A percentile compares a stretch with the other conserved stretches of the same genome.
Evolutionary conservation across 2,797 vertebrate species (phyloP).

Genomic region (Zalophus californianus): DNA sequence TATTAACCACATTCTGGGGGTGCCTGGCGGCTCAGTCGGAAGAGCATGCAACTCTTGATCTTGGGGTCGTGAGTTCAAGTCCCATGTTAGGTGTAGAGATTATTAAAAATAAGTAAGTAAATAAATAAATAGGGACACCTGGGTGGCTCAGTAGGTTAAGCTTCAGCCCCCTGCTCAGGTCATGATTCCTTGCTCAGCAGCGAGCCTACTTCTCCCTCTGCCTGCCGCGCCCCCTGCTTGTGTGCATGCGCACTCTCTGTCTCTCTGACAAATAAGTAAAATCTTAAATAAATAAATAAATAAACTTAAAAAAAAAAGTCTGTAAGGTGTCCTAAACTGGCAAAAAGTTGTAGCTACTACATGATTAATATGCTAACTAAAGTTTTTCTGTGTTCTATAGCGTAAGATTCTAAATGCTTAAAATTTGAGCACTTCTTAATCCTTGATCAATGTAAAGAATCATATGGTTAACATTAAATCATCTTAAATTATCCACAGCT

Average conservation of each 20-base stretch:
- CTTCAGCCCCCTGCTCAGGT: background rate
- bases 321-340: background rate
- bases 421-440: background rate
- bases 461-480: background rate
- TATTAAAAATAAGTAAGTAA: background rate
- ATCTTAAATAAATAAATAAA: background rate
- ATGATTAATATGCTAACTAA: background rate
- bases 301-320: background rate
- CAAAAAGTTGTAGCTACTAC: background rate
- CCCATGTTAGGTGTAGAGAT: background rate
- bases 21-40: background rate
- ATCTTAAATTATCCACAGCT: background rate
- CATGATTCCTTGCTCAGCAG: no score
- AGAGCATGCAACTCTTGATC: background rate
- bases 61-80: background rate
- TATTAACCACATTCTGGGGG: constrained; percentile 18
- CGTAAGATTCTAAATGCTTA: background rate
- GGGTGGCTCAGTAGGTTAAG: background rate
- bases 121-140: no score
- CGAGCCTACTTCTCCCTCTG: no score
- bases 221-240: no score
- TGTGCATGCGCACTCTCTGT: no score
- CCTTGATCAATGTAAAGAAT: background rate
- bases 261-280: no score
- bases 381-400: background rate